Conservation (phyloP, 2,113 vertebrate genomes). For the Sakesphorus luctuosus region DNA sequence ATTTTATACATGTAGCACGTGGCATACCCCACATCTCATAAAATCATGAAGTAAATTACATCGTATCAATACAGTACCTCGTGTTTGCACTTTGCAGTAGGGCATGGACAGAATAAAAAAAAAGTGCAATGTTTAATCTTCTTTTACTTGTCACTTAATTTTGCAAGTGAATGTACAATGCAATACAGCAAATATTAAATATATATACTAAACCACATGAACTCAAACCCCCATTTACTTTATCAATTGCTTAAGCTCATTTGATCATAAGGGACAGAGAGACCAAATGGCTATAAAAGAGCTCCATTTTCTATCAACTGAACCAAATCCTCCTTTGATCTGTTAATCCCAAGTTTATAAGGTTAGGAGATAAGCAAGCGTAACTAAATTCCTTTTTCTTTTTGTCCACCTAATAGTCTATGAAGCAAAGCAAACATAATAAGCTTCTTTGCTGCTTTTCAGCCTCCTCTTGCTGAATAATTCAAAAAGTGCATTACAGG, state of each 20-base stretch:
- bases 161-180: not conserved
- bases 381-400: constrained; percentile 93
- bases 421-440: constrained; percentile 84
- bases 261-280: constrained; percentile 76
- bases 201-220: constrained; percentile 58
- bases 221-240: constrained; percentile 69
- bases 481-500: constrained; percentile 58
- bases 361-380: constrained; percentile 94
- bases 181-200: constrained; percentile 50
- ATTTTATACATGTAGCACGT: not conserved
- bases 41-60: not conserved
- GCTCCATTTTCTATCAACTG: constrained; percentile 90
- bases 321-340: constrained; percentile 96
- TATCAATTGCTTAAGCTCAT: constrained; percentile 77
- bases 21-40: not conserved
- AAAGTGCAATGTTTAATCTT: constrained; percentile 9
- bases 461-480: constrained; percentile 58
- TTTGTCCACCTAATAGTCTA: constrained; percentile 86
- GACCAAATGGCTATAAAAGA: constrained; percentile 80
- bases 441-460: constrained; percentile 78
- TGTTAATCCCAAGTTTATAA: constrained; percentile 96
- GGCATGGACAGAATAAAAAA: not conserved
- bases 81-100: not conserved
- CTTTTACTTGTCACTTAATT: constrained; percentile 56
- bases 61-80: not conserved